These are phyloP conservation scores for Saccopteryx bilineata DNA, from an alignment of 2,113 vertebrate genomes.

Conservation along the genomic window DNA sequence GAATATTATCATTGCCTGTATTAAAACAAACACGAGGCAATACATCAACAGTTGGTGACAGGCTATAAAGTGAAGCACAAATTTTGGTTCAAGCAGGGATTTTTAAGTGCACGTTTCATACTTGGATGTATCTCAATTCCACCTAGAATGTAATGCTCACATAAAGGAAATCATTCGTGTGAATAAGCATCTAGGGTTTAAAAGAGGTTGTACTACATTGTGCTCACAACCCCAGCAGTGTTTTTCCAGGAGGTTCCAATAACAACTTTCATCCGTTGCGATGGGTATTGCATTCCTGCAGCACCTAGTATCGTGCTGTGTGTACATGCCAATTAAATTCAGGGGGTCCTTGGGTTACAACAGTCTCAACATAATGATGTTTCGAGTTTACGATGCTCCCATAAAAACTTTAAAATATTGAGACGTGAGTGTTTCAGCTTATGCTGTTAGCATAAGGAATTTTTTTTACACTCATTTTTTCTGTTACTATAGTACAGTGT, in stretches of 20 bases:
- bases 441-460: too few species aligned
- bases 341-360: too few species aligned
- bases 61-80: background rate
- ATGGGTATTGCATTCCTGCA: background rate
- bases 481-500: too few species aligned
- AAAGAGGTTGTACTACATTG: background rate
- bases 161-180: background rate
- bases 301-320: background rate
- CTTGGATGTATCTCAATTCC: background rate
- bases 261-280: background rate
- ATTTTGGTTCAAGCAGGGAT: background rate
- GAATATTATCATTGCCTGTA: background rate
- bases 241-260: background rate
- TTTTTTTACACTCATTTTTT: too few species aligned
- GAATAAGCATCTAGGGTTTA: background rate
- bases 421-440: too few species aligned
- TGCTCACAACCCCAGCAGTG: background rate
- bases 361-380: too few species aligned
- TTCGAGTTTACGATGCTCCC: too few species aligned
- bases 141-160: background rate
- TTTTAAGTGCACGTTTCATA: background rate
- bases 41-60: background rate
- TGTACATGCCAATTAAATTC: background rate
- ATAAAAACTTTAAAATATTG: too few species aligned
- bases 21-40: background rate